Conservation (phyloP, 2,888 invertebrate species). For the Cephalotes varians region DNA sequence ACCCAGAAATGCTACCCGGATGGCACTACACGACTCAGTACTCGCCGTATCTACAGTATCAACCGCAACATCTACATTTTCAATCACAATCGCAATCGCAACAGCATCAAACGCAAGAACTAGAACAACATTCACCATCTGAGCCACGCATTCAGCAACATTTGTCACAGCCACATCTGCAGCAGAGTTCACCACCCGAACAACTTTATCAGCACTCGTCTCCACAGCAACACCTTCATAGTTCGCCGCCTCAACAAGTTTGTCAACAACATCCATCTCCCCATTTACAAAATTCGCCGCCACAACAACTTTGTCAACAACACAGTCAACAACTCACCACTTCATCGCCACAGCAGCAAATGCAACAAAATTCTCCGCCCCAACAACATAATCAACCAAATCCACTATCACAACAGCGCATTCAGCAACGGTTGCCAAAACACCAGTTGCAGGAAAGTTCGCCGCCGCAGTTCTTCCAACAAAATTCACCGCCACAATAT, state of each 20-base stretch:
- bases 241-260: constrained; percentile 9
- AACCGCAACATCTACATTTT: constrained; percentile 76
- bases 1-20: constrained; percentile 85
- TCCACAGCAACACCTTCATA: constrained; percentile 17
- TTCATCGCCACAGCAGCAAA: background rate
- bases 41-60: constrained; percentile 25
- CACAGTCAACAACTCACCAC: background rate
- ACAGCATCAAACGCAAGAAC: background rate
- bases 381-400: constrained; percentile 76
- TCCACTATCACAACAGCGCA: constrained; percentile 79
- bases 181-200: constrained; percentile 59
- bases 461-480: constrained; percentile 6
- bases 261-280: constrained; percentile 17
- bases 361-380: constrained; percentile 67
- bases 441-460: background rate
- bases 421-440: constrained; percentile 64
- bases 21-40: constrained; percentile 78
- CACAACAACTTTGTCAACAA: constrained; percentile 9
- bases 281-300: constrained; percentile 7
- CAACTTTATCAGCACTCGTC: constrained; percentile 16
- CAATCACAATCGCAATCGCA: constrained; percentile 72
- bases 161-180: constrained; percentile 86
- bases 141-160: constrained; percentile 85
- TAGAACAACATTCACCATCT: constrained; percentile 83
- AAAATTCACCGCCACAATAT: constrained; percentile 13